Percentiles rank a stretch among this genome's conserved stretches.
Evolutionary conservation across 2,888 invertebrate genomes (phyloP).

Genomic region (Sinelater perroti): DNA sequence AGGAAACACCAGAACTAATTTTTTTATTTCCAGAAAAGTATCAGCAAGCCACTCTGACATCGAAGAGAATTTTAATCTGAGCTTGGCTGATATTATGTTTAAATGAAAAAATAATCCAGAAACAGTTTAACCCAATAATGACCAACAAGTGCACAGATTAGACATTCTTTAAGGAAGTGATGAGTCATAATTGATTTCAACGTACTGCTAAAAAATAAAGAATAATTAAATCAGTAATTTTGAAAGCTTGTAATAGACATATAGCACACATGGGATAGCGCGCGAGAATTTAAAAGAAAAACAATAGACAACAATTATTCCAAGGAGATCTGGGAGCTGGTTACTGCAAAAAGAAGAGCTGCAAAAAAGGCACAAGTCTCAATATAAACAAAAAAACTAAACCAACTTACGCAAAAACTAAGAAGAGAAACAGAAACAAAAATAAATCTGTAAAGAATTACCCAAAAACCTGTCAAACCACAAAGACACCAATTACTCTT

Average conservation of each 20-base stretch:
- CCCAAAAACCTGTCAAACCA: too few species aligned
- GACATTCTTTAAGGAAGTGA: not conserved
- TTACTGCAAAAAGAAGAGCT: too few species aligned
- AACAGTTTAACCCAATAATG: not conserved
- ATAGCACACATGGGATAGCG: not conserved
- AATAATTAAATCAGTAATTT: not conserved
- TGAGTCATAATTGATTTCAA: not conserved
- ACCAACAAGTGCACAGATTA: not conserved
- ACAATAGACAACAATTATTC: not conserved
- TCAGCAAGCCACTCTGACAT: too few species aligned
- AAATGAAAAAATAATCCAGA: too few species aligned
- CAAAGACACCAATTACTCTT: too few species aligned
- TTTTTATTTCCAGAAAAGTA: too few species aligned
- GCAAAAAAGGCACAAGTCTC: not conserved
- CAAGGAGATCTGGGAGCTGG: not conserved
- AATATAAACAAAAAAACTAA: not conserved
- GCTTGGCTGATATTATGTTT: too few species aligned
- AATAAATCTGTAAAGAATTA: not conserved
- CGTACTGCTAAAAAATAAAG: not conserved
- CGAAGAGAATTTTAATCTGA: too few species aligned
- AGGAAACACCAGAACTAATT: too few species aligned
- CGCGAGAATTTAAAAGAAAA: not conserved
- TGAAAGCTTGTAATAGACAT: constrained; percentile 1
- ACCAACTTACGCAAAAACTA: not conserved
- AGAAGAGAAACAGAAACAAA: not conserved